phyloP scores from a whole-genome alignment of 2,797 vertebrate species.

The Setipinna tenuifilis region DNA sequence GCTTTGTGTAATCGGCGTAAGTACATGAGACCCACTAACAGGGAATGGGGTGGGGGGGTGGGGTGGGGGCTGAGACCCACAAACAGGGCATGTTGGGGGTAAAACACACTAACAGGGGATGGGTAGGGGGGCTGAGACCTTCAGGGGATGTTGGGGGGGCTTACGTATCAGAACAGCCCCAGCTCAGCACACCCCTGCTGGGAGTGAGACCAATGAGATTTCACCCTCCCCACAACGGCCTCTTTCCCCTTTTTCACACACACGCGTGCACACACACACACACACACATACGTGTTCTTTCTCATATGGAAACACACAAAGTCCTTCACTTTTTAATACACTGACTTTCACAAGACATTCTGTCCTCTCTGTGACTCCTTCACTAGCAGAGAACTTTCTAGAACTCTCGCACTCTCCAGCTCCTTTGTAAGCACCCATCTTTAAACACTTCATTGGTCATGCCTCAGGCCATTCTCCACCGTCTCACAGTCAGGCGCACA shows the following conservation, averaged over 20 bases:
- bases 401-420: too few relatives aligned
- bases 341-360: too few relatives aligned
- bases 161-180: constrained; percentile 26
- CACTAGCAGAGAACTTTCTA: too few relatives aligned
- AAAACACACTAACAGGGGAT: background rate
- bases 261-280: background rate
- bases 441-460: too few relatives aligned
- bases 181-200: constrained; percentile 47
- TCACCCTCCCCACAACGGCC: constrained; percentile 36
- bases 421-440: too few relatives aligned
- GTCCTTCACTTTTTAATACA: background rate
- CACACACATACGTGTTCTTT: background rate
- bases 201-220: constrained; percentile 60
- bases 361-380: too few relatives aligned
- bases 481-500: too few relatives aligned
- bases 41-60: too few relatives aligned
- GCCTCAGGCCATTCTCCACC: too few relatives aligned
- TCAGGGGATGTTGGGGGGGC: background rate
- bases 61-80: too few relatives aligned
- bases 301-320: background rate
- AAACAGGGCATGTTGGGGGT: background rate
- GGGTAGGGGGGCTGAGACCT: background rate
- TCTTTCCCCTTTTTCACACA: background rate
- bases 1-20: background rate
- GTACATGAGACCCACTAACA: too few relatives aligned